Base-by-base conservation (phyloP, 2,113 vertebrate species). In the Melanerpes aurifrons region DNA sequence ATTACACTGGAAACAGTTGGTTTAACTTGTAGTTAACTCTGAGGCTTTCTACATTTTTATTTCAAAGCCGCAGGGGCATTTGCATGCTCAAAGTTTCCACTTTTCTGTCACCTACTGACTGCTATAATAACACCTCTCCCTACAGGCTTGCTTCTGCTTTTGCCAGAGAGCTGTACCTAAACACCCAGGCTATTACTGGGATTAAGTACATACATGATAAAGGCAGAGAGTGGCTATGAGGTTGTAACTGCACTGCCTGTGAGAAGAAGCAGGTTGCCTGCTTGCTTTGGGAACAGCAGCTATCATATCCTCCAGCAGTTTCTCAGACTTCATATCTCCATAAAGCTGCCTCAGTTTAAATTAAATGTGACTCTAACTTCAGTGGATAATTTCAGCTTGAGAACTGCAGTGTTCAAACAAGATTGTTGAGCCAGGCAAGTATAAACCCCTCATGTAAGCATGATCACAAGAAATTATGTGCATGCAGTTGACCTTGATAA, bases 1-100 rank as follows among this genome's bases (percentile, higher is more conserved):
- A 4, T 10, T 24, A 2, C 14, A 0, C 45, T 18, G 1, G 29
- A 4, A 43, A 5, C 13, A 2, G 45, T 10, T 11, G 3, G 1
- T 17, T 2, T 6, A 1, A 9, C 40, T 2, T 5, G 29, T 9
- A 0, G 26, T 54, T 15, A 8, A 17, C 63, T 50, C 26, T 12
- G 63, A 32, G 68, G 35, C 48, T 22, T 12, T 25, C 47, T 9
- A 35, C 53, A 13, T 53, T 26, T 32, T 40, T 15, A 6, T 18
- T 61, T 63, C 58, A 26, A 19, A 90, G 43, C 15, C 24, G 17
- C 29, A 50, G 59, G 15, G 24, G 67, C 8, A 7, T n/a, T 58
- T 58, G 57, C 11, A 1, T 15, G 20, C 47, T 6, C 28, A 21
- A 45, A 63, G 20, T 45, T 72, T 61, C 7, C 21, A 0, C 4